A percentile compares a stretch with the other conserved stretches of the same genome.
These are phyloP conservation scores for Trichonephila clavata DNA, from an alignment of 1,140 invertebrate species.

Conservation along the genomic window DNA sequence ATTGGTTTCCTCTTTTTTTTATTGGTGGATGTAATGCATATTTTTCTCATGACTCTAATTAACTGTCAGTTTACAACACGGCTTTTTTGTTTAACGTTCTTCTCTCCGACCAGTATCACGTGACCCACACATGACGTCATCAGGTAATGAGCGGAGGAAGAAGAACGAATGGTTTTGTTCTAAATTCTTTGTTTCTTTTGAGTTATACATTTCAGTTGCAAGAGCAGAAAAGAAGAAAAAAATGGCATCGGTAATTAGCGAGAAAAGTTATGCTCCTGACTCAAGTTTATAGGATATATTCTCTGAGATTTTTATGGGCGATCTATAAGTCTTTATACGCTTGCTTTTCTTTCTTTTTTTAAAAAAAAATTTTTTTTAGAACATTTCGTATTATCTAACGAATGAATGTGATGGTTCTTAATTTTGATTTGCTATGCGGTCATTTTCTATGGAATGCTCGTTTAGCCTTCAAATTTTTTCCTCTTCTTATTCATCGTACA, in stretches of 20 bases:
- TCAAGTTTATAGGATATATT: slow-evolving; percentile 3
- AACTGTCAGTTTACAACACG: slow-evolving; percentile 58
- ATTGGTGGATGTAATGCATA: slow-evolving; percentile 36
- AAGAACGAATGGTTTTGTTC: slow-evolving; percentile 46
- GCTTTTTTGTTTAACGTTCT: slow-evolving; percentile 41
- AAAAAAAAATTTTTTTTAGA: neutral
- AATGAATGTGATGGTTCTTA: neutral
- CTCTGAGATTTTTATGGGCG: neutral
- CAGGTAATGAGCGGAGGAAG: slow-evolving; percentile 40
- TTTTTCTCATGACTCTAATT: slow-evolving; percentile 49
- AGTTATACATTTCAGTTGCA: slow-evolving; percentile 4
- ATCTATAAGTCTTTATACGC: neutral
- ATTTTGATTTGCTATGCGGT: neutral
- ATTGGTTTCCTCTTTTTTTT: slow-evolving; percentile 13
- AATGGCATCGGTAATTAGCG: neutral
- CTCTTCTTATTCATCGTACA: neutral
- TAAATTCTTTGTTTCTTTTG: slow-evolving; percentile 47
- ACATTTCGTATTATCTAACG: neutral
- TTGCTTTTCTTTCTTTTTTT: neutral
- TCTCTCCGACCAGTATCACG: slow-evolving; percentile 28
- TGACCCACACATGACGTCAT: slow-evolving; percentile 50
- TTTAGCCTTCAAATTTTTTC: neutral
- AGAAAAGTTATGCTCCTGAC: neutral
- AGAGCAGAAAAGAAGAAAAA: neutral
- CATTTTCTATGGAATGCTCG: neutral